Base-by-base conservation (phyloP, 2,113 vertebrate genomes). In the Oryzias curvinotus region DNA sequence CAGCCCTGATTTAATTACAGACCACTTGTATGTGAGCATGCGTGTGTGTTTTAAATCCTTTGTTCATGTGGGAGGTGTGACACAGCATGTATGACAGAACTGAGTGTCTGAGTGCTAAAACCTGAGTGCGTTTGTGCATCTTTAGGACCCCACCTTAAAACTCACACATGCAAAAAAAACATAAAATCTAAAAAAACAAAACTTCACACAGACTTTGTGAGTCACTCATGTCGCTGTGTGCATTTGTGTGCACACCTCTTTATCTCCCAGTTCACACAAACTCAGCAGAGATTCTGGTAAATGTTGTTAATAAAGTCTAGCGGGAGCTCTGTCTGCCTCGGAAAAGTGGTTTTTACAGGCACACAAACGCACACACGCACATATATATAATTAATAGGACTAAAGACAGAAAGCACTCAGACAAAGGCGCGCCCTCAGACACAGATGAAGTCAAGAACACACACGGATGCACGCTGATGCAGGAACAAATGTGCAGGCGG, bases 221-320 rank as follows among this genome's bases (percentile, higher is more conserved):
- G 67, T 81, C 77, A 76, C 45, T 47, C 44, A 36, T 47, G 42
- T 77, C 45, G 52, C 47, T 54, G 46, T 72, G 66, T 57, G 52
- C 57, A 41, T 49, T 49, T 67, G 41, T 36, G 63, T 21, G 43
- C 51, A 17, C 57, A 42, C 43, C 45, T 0, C 4, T 21, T 63
- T 53, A 54, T 83, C 78, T 78, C 75, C 71, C 28, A 51, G 62
- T 50, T 69, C 54, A 65, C 56, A 77, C 60, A 62, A 69, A 66
- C 55, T 52, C 55, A 62, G 65, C 42, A 72, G 65, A 82, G 67
- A 68, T 62, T 73, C 77, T 68, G 43, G 57, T 81, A 75, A 78
- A 84, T 52, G 45, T 50, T 71, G 62, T 74, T 81, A 66, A 84
- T 84, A 85, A 87, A 77, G 75, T 75, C 77, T 73, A 57, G 61